Percentiles rank a stretch among this genome's conserved stretches.
phyloP scores from a whole-genome alignment of 2,113 vertebrate species.

The Psilopsiagon aymara region DNA sequence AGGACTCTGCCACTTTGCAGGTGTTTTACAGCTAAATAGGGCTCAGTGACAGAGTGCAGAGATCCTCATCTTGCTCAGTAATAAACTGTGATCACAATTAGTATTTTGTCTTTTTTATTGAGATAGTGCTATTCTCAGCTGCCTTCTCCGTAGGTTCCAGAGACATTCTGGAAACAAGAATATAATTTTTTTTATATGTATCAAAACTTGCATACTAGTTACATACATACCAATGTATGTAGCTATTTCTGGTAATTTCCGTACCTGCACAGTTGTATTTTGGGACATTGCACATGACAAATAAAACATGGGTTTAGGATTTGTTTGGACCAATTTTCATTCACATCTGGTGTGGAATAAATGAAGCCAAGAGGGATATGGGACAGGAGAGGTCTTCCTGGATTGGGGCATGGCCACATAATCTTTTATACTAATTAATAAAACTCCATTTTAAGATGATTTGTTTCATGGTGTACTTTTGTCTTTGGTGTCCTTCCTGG shows the following conservation, averaged over 20 bases:
- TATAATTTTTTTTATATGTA: background rate
- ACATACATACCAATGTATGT: background rate
- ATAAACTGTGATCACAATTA: background rate
- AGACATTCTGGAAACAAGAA: background rate
- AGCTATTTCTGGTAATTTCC: rapidly evolving
- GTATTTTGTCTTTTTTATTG: background rate
- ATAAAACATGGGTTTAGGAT: background rate
- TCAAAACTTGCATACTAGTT: background rate
- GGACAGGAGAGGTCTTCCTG: background rate
- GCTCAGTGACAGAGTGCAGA: rapidly evolving
- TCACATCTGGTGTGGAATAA: background rate
- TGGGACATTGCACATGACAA: background rate
- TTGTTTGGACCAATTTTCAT: rapidly evolving
- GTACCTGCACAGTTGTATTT: background rate
- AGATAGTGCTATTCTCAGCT: background rate
- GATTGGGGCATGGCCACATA: background rate
- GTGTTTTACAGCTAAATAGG: background rate
- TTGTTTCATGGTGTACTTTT: background rate
- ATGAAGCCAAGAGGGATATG: rapidly evolving
- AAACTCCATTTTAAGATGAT: background rate
- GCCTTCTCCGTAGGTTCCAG: background rate
- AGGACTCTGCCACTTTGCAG: background rate
- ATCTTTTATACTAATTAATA: background rate
- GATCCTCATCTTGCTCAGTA: background rate
- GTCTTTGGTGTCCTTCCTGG: background rate